phyloP scores from a whole-genome alignment of 2,113 vertebrate genomes.

The Circaetus cinerascens region DNA sequence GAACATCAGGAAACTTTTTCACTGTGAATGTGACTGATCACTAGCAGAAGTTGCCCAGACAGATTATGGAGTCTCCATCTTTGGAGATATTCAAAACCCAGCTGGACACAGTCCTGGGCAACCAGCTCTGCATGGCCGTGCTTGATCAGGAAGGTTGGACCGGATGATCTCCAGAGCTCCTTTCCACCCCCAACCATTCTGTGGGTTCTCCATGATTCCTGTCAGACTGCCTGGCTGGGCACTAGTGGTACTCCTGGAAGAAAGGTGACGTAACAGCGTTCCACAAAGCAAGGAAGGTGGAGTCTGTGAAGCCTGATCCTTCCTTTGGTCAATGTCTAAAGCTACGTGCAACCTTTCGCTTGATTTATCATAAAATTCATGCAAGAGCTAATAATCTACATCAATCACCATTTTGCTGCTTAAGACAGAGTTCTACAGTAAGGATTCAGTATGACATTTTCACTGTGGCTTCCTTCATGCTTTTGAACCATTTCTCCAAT shows the following conservation, averaged over 20 bases:
- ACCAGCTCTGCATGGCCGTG: neutral
- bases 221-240: neutral
- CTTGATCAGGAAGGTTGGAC: neutral
- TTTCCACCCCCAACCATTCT: neutral
- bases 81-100: neutral
- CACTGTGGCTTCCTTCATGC: neutral
- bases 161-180: neutral
- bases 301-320: neutral
- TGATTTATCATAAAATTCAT: neutral
- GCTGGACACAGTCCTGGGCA: fast-evolving
- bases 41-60: neutral
- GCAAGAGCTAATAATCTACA: neutral
- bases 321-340: neutral
- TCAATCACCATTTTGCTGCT: neutral
- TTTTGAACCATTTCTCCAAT: neutral
- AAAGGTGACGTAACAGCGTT: fast-evolving
- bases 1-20: neutral
- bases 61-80: neutral
- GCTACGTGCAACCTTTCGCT: neutral
- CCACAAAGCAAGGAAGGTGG: neutral
- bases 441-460: neutral
- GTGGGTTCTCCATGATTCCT: neutral
- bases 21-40: neutral
- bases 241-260: neutral
- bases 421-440: neutral